Evolutionary conservation across 2,797 vertebrate genomes (phyloP).

Genomic region (Falco cherrug): DNA sequence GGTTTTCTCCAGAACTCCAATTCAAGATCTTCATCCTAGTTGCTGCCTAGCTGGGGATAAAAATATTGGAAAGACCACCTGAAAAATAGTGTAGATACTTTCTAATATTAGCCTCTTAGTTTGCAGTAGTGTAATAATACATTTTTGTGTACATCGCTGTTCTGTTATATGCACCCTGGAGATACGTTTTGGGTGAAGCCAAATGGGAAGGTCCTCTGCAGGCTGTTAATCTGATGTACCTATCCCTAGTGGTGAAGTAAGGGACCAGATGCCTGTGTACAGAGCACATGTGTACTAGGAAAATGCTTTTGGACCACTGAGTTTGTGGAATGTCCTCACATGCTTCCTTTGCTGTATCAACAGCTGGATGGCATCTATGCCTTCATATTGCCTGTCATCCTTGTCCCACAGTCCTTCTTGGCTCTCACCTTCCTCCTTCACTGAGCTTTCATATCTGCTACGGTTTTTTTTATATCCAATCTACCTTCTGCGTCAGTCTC

Average conservation of each 20-base stretch:
- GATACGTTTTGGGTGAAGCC: background rate
- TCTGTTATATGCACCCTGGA: background rate
- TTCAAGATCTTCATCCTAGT: background rate
- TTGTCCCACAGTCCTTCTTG: background rate
- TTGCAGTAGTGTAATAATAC: background rate
- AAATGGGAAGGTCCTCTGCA: background rate
- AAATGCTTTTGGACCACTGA: background rate
- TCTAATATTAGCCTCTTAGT: background rate
- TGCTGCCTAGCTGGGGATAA: background rate
- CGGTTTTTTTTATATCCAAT: background rate
- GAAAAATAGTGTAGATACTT: background rate
- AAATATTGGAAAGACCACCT: background rate
- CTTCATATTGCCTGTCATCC: background rate
- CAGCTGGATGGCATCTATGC: background rate
- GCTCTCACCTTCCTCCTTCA: background rate
- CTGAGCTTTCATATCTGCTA: background rate
- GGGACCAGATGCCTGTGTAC: background rate
- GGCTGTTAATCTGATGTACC: background rate
- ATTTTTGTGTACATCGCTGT: background rate
- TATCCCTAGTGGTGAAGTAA: background rate
- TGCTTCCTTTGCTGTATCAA: background rate
- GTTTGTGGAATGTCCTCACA: background rate
- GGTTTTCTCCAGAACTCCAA: background rate
- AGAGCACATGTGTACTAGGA: background rate
- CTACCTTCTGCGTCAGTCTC: background rate